Base-by-base conservation (phyloP, 2,797 vertebrate genomes). In the Melopsittacus undulatus region DNA sequence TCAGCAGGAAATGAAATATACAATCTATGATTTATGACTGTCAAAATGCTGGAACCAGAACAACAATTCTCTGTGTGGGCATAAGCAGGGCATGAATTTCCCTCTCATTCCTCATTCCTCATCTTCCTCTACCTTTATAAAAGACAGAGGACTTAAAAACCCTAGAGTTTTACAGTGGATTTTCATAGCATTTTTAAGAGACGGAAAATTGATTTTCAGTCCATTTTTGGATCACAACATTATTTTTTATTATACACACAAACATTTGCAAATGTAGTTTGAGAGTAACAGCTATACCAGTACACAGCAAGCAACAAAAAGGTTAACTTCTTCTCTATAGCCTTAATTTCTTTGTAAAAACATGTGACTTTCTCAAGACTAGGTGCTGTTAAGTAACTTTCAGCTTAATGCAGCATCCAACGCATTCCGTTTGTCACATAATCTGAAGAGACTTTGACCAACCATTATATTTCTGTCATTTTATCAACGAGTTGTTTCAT, bases 1-100 rank as follows among this genome's bases (percentile, higher is more conserved):
- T 94, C 84, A 73, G 27, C 59, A 91, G 87, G 82, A 96, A 94
- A 81, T 9, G 59, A 40, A 77, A 80, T 67, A 51, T 43, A 76
- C 20, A 78, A 62, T 27, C 52, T 45, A 87, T 79, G 38, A 80
- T 90, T 88, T 91, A 93, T n/a, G 73, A 43, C 77, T 93, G 83
- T 54, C 68, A 90, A 94, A 94, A 93, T 67, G 79, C 27, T 48
- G n/a, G 43, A 48, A 79, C 40, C 11, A 75, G 42, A 63, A 42
- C 48, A 82, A 57, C 57, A 66, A 32, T 66, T 66, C 75, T 88
- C 78, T 81, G 69, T 51, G 54, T 40, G 27, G 27, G 91, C 78
- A 51, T 72, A 89, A 87, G 23, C 29, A 27, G 86, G 82, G 34
- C 66, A 87, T 79, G 27, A 82, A 36, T 72, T 89, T 80, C 48